A percentile compares a stretch with the other conserved stretches of the same genome.
These are phyloP conservation scores for Rhinichthys osculus DNA, from an alignment of 2,797 vertebrate genomes.

Conservation along the genomic window DNA sequence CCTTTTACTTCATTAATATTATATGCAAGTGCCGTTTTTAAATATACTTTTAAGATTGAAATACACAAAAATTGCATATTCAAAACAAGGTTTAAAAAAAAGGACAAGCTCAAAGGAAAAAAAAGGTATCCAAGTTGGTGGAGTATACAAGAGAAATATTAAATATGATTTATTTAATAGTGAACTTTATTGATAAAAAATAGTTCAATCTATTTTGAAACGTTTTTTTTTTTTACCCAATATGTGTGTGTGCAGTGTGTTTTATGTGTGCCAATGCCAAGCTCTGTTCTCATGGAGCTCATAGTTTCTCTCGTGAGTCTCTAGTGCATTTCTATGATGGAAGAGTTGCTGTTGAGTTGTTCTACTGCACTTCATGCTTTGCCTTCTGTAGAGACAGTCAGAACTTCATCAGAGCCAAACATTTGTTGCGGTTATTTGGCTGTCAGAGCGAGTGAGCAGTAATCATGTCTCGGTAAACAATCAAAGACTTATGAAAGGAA, in stretches of 20 bases:
- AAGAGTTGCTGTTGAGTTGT: not conserved
- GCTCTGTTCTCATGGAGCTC: too few relatives aligned
- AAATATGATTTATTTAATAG: not conserved
- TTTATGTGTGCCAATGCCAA: not conserved
- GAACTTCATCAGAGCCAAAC: not conserved
- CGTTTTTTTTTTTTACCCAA: not conserved
- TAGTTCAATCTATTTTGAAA: not conserved
- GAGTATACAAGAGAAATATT: not conserved
- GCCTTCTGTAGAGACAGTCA: not conserved
- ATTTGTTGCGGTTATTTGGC: not conserved
- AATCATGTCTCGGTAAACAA: conserved; percentile 5
- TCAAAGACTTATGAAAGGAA: not conserved
- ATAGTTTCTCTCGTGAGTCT: not conserved
- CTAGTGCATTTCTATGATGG: not conserved
- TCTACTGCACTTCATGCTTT: not conserved
- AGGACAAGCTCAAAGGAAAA: not conserved
- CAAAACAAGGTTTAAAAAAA: not conserved
- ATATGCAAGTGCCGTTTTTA: not conserved
- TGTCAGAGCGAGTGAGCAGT: not conserved
- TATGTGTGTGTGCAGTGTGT: not conserved
- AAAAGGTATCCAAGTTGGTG: not conserved
- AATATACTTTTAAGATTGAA: not conserved
- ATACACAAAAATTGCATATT: not conserved
- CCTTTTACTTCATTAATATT: not conserved
- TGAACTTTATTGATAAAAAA: not conserved